phyloP scores from a whole-genome alignment of 2,797 vertebrate species.

The Decapterus maruadsi region DNA sequence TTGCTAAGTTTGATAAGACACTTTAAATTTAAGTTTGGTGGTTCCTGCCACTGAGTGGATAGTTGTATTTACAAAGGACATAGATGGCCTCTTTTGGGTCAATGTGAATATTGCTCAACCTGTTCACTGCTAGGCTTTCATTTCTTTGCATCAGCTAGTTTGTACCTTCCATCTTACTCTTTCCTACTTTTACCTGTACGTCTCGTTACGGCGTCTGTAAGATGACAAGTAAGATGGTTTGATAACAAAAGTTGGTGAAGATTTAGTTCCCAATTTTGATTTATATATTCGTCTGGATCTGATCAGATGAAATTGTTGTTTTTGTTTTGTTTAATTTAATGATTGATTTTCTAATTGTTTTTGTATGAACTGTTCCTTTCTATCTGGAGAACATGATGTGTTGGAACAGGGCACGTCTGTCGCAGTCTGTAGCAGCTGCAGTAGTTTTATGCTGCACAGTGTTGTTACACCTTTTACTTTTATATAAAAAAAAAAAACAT shows the following conservation, averaged over 20 bases:
- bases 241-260: neutral
- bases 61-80: neutral
- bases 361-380: too few species aligned
- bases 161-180: neutral
- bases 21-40: neutral
- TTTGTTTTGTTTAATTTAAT: too few species aligned
- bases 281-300: too few species aligned
- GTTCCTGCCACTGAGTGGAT: neutral
- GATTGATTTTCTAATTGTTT: too few species aligned
- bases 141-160: neutral
- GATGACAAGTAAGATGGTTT: neutral
- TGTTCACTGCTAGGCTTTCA: neutral
- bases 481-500: too few species aligned
- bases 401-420: too few species aligned
- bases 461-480: too few species aligned
- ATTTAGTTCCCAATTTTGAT: neutral
- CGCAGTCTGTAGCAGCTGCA: too few species aligned
- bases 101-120: neutral
- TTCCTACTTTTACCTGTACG: too few species aligned
- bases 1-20: neutral
- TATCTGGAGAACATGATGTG: too few species aligned
- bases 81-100: neutral
- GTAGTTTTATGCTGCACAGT: too few species aligned
- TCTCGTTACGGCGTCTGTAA: neutral
- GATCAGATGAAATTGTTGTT: too few species aligned